Percentiles rank a stretch among this genome's conserved stretches.
phyloP scores from a whole-genome alignment of 2,113 vertebrate species.

The Jacana jacana region DNA sequence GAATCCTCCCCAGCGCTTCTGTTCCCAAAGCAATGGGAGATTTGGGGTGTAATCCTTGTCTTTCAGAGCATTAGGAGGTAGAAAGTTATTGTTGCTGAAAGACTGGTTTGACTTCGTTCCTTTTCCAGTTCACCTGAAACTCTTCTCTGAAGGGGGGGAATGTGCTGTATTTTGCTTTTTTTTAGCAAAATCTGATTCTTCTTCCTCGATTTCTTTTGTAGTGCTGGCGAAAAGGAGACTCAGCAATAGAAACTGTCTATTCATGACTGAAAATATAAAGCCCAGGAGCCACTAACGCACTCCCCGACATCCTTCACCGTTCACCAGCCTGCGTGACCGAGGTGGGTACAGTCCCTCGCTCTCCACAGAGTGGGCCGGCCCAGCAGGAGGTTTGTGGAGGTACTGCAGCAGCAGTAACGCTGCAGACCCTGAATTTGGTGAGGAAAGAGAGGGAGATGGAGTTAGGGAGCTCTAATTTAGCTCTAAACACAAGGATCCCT shows the following conservation, averaged over 20 bases:
- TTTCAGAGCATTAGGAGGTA: neutral
- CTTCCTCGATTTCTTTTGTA: neutral
- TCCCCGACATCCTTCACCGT: fast-evolving
- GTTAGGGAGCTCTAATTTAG: neutral
- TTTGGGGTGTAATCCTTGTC: slow-evolving; percentile 12
- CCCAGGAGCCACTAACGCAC: neutral
- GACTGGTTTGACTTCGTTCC: neutral
- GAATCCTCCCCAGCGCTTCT: neutral
- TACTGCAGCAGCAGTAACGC: fast-evolving
- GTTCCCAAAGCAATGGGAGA: neutral
- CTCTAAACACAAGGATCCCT: neutral
- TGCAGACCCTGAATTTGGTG: neutral
- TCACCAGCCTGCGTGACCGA: neutral
- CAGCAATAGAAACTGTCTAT: neutral
- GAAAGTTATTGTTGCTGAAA: neutral
- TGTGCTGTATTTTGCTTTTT: neutral
- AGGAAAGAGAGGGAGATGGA: neutral
- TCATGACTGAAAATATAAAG: neutral
- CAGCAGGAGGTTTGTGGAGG: neutral
- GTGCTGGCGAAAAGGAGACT: neutral
- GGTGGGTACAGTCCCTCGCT: neutral
- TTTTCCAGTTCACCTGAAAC: neutral
- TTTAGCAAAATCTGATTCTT: neutral
- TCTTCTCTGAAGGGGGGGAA: neutral
- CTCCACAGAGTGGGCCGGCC: neutral